Evolutionary conservation across 1,140 invertebrate genomes (phyloP).

Genomic region (Ceratitis capitata): DNA sequence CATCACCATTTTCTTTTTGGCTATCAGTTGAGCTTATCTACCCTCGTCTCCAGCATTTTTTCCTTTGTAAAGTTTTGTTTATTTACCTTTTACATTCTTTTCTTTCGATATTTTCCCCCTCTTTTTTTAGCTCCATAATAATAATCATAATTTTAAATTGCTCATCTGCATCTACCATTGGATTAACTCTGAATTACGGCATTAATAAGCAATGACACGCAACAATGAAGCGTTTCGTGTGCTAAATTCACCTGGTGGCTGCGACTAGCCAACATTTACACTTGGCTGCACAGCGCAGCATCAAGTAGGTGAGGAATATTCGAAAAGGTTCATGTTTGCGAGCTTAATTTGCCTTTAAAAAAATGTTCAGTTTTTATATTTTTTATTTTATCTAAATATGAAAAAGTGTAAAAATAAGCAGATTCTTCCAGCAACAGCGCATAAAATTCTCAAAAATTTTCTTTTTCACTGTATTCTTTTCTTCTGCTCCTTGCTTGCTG

Average conservation of each 20-base stretch:
- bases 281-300: neutral
- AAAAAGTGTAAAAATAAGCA: neutral
- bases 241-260: neutral
- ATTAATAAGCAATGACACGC: constrained; percentile 32
- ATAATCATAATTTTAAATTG: constrained; percentile 33
- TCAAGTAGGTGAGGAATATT: neutral
- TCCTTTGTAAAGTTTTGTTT: neutral
- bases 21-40: neutral
- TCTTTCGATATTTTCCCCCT: neutral
- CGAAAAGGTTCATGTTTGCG: neutral
- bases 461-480: neutral
- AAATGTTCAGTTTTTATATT: no score
- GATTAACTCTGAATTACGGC: constrained; percentile 26
- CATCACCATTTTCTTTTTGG: no score
- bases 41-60: neutral
- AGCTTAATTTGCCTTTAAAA: no score
- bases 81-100: neutral
- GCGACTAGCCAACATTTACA: neutral
- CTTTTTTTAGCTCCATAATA: neutral
- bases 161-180: constrained; percentile 32
- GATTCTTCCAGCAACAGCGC: neutral
- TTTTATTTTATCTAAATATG: no score
- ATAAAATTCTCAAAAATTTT: neutral
- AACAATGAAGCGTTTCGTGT: constrained; percentile 3
- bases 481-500: neutral